A percentile compares a stretch with the other conserved stretches of the same genome.
These are phyloP conservation scores for Scarus forsteni DNA, from an alignment of 2,797 vertebrate species.

Conservation along the genomic window DNA sequence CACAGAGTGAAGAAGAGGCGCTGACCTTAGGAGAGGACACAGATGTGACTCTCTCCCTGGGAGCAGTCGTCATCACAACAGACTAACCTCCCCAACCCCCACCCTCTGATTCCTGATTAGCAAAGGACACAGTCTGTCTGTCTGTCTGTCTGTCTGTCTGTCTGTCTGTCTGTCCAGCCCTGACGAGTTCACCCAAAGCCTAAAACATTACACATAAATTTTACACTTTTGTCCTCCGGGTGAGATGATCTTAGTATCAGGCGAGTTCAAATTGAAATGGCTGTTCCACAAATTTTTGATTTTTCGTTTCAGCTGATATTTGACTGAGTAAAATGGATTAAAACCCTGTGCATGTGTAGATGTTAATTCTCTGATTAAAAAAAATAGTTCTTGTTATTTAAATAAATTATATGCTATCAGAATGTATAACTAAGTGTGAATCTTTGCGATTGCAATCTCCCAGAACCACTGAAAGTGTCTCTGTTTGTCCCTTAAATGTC, in stretches of 20 bases:
- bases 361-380: too few relatives aligned
- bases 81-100: conserved; percentile 21
- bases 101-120: conserved; percentile 33
- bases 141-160: neutral
- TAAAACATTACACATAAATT: conserved; percentile 11
- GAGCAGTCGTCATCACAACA: conserved; percentile 54
- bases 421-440: too few relatives aligned
- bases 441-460: too few relatives aligned
- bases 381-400: too few relatives aligned
- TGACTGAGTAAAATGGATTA: too few relatives aligned
- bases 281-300: neutral
- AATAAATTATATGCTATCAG: too few relatives aligned
- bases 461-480: too few relatives aligned
- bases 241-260: neutral
- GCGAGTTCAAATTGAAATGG: neutral
- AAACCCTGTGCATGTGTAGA: too few relatives aligned
- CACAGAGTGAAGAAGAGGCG: conserved; percentile 19
- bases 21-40: conserved; percentile 69
- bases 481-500: too few relatives aligned
- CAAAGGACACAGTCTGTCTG: conserved; percentile 38
- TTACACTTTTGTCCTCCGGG: neutral
- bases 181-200: conserved; percentile 16
- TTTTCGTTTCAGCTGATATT: neutral
- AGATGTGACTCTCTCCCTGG: conserved; percentile 59
- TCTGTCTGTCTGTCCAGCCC: conserved; percentile 11